Evolutionary conservation across 2,888 invertebrate genomes (phyloP), one percentile per base, ranked within the genome.

Genomic region (Sussaba pulchella): DNA sequence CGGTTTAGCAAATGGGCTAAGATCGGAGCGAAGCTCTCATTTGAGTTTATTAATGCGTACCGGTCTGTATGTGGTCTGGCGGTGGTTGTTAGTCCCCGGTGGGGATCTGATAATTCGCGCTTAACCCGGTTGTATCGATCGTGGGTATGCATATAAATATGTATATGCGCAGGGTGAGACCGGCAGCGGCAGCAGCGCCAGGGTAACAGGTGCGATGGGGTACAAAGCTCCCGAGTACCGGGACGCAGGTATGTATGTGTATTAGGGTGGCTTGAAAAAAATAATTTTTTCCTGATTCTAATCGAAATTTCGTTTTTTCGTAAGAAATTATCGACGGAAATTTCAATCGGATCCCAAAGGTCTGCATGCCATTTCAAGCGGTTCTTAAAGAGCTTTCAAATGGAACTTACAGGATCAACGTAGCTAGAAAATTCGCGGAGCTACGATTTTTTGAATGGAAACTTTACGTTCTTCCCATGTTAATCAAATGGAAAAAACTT

Each of bases 201-300:
- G 54, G 64, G 75, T 78, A 84, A 84, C 81, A 84, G 78, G 84
- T 84, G 78, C 82, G 83, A 79, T 64, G 70, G 83, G 77, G 75
- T 83, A 83, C 83, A 79, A 83, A 84, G 82, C 83, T 84, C 82
- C 82, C 77, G 75, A 79, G 77, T 75, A 70, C 73, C 73, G 26
- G n/a, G 14, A n/a, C 39, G 36, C 24, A 14, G 26, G 17, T 69
- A 77, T 82, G 64, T 77, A 75, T 74, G 71, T 71, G n/a, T n/a
- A n/a, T n/a, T n/a, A n/a, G n/a, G n/a, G n/a, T n/a, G n/a, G n/a
- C n/a, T n/a, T n/a, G n/a, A n/a, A n/a, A n/a, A n/a, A n/a, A n/a
- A n/a, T n/a, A n/a, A n/a, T n/a, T n/a, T n/a, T n/a, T n/a, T n/a
- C n/a, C n/a, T n/a, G n/a, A n/a, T n/a, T n/a, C n/a, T n/a, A n/a